phyloP scores from a whole-genome alignment of 2,113 vertebrate species.

The Xiphophorus couchianus region DNA sequence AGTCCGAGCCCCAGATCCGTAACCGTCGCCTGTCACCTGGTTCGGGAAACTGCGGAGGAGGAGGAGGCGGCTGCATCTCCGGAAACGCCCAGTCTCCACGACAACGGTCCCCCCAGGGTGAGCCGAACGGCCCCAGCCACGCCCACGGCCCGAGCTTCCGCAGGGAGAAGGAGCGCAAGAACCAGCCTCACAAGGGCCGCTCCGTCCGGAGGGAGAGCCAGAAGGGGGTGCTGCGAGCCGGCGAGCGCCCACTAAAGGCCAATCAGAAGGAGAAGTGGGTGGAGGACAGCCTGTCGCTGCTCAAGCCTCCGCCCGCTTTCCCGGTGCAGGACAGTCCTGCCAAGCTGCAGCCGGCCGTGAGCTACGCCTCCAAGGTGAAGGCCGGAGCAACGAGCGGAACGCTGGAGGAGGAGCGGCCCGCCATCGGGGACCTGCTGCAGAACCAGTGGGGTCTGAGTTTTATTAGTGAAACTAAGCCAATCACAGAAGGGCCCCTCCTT shows the following conservation, averaged over 20 bases:
- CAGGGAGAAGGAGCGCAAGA: slow-evolving; percentile 74
- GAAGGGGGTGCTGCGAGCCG: slow-evolving; percentile 30
- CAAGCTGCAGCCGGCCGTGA: slow-evolving; percentile 85
- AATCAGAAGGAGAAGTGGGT: slow-evolving; percentile 78
- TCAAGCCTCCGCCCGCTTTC: slow-evolving; percentile 85
- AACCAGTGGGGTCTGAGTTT: slow-evolving; percentile 89
- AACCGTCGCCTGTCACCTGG: slow-evolving; percentile 84
- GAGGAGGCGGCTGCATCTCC: slow-evolving; percentile 73
- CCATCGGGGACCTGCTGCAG: slow-evolving; percentile 84
- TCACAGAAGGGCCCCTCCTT: slow-evolving; percentile 39
- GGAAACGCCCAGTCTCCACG: slow-evolving; percentile 58
- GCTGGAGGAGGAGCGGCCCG: slow-evolving; percentile 77
- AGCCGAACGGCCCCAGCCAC: slow-evolving; percentile 47
- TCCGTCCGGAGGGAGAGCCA: slow-evolving; percentile 68
- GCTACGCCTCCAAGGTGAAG: slow-evolving; percentile 89
- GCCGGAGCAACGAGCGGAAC: slow-evolving; percentile 67
- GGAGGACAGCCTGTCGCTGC: slow-evolving; percentile 81
- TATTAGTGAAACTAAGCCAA: slow-evolving; percentile 78
- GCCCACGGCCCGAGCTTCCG: slow-evolving; percentile 46
- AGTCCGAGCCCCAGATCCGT: slow-evolving; percentile 83
- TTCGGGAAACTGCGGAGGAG: slow-evolving; percentile 77
- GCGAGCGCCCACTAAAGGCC: slow-evolving; percentile 63
- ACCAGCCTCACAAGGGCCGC: slow-evolving; percentile 69
- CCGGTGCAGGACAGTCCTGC: slow-evolving; percentile 88
- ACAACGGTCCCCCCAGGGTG: slow-evolving; percentile 57